Base-by-base conservation (phyloP, 2,888 invertebrate species). In the Euzetes globulus region DNA sequence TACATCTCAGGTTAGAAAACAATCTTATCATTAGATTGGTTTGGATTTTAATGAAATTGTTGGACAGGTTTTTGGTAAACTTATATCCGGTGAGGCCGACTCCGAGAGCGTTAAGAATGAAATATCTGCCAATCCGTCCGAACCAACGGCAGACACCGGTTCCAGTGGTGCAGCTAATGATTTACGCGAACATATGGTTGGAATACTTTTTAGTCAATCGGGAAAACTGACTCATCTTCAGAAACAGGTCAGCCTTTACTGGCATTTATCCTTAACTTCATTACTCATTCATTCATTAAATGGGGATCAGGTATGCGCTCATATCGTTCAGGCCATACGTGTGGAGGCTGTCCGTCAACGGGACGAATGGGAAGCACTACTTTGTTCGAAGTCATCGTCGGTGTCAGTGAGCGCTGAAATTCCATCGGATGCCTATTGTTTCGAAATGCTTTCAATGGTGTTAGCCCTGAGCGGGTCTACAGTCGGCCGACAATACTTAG, bases 371-470 rank as follows among this genome's bases (percentile, higher is more conserved):
- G 94, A 95, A 82, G 86, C 87, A 9, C 83, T 86, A 45, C 80
- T 88, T 15, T 78, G 79, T 6, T 79, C 79, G 63, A 79, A 78
- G 65, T 79, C 79, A 78, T 33, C 58, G 17, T 74, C 52, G 13
- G 19, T 50, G 1, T 19, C 55, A 71, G 6, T 55, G 17, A 45
- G 45, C 33, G 47, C 41, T n/a, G 63, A 75, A 68, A 75, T 72
- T 72, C 78, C 80, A 17, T 81, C 81, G 1, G 96, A 97, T 82
- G 93, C 93, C n/a, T 97, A 95, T 83, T 96, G 96, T 84, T 97
- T 96, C 82, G 96, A 97, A 85, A 93, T 97, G 92, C 84, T 97
- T 27, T 94, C 94, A 5, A 90, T 96, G 90, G 95, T 93, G 71
- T 83, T 95, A 79, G 96, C 97, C 0, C 84, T 97, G 58, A 95